Evolutionary conservation across 1,140 invertebrate genomes (phyloP), one percentile per base, ranked within the genome.

Genomic region (Euborellia annulipes): DNA sequence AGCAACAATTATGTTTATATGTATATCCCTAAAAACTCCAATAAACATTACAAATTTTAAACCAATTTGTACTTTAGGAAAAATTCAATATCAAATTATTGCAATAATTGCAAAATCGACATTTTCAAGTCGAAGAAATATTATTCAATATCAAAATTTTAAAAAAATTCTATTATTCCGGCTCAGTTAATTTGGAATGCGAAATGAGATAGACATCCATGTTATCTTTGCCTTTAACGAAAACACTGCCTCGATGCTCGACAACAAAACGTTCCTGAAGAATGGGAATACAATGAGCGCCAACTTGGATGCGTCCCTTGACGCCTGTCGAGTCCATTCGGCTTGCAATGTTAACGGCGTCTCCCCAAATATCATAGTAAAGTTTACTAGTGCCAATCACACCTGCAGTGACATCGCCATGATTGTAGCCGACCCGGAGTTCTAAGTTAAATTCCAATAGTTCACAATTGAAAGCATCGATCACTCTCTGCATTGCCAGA

Each of bases 301-400:
- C 79, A 7, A 94, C 77, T 61, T 97, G 91, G 50, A 94, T 90
- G 43, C 79, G 68, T 44, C 86, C 83, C 4, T 77, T 71, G 1
- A 94, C 75, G 0, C 88, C 86, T 0, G 87, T 92, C 1, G 88
- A 91, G 59, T 98, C 93, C 93, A 88, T 95, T 43, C 93, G 68
- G 3, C 85, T 91, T 0, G 93, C 90, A 43, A 97, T 93, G 64
- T 98, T 98, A 0, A 96, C 92, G 0, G 93, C 90, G 64, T 98
- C 92, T 0, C 94, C 93, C 94, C 94, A 98, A 43, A 98, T 96
- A 61, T 97, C 94, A 53, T 95, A 98, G 56, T 92, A 89, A 14
- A 96, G 67, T 58, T 96, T 97, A 0, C 85, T 87, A 1, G 91
- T 95, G 0, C 93, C 93, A 40, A 97, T 95, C 0, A 98, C 91